These are phyloP conservation scores for Agrotis clavis DNA, from an alignment of 2,888 invertebrate species.

Conservation along the genomic window DNA sequence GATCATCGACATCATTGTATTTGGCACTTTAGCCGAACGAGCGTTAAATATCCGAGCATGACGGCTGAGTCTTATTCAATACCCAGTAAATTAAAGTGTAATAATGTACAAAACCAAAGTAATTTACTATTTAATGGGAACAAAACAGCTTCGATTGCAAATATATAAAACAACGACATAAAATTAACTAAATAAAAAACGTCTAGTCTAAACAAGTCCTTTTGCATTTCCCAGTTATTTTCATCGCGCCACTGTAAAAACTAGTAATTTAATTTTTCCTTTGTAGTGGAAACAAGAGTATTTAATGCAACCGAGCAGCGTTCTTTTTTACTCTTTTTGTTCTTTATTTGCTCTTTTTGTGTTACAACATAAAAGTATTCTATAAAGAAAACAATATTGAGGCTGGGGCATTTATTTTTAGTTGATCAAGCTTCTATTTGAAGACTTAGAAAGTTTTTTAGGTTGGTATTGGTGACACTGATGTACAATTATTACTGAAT, in stretches of 20 bases:
- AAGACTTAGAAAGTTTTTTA: too few species aligned
- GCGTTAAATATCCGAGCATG: too few species aligned
- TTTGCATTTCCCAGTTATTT: conserved; percentile 51
- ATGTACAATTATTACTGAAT: too few species aligned
- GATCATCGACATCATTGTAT: too few species aligned
- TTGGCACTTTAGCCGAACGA: too few species aligned
- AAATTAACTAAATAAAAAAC: neutral
- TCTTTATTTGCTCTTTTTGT: conserved; percentile 27
- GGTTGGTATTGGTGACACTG: too few species aligned
- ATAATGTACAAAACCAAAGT: neutral
- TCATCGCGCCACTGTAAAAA: conserved; percentile 55
- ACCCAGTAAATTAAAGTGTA: too few species aligned
- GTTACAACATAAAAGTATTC: conserved; percentile 33
- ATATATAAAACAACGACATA: neutral
- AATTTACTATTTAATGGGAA: neutral
- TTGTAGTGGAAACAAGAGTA: conserved; percentile 63
- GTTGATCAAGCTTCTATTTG: conserved; percentile 5
- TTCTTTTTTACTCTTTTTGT: conserved; percentile 31
- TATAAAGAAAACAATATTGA: conserved; percentile 35
- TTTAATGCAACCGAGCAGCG: conserved; percentile 65
- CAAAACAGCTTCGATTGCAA: neutral
- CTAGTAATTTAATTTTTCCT: conserved; percentile 62
- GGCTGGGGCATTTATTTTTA: conserved; percentile 18
- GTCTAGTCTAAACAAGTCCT: conserved; percentile 14
- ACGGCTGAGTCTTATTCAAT: too few species aligned